A percentile compares a stretch with the other conserved stretches of the same genome.
phyloP scores from a whole-genome alignment of 2,113 vertebrate genomes.

The Dasyurus viverrinus region DNA sequence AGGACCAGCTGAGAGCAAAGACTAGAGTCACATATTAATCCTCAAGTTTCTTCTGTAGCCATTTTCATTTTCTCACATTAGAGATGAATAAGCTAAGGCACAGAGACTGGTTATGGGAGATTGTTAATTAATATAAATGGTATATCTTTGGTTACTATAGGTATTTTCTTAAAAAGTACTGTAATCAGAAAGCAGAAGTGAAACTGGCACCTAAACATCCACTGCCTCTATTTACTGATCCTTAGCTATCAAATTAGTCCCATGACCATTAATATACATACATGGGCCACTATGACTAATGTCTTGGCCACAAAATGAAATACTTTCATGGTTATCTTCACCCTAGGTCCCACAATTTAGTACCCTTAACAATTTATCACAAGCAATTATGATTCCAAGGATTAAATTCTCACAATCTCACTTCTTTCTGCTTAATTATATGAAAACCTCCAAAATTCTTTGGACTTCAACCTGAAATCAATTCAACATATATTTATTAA shows the following conservation, averaged over 20 bases:
- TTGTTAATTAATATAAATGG: neutral
- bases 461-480: neutral
- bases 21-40: conserved; percentile 27
- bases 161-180: neutral
- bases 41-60: neutral
- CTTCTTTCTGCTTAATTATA: neutral
- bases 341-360: neutral
- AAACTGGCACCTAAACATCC: neutral
- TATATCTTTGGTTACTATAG: neutral
- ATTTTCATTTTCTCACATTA: neutral
- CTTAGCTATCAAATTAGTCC: neutral
- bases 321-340: neutral
- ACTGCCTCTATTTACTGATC: neutral
- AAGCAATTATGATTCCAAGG: neutral
- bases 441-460: neutral
- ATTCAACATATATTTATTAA: neutral
- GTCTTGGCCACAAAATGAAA: neutral
- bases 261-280: neutral
- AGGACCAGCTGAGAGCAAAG: conserved; percentile 86
- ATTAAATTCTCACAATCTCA: neutral
- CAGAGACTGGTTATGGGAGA: neutral
- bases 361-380: neutral
- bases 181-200: neutral
- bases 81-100: neutral
- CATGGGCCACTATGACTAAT: neutral